These are phyloP conservation scores for Catharus minimus DNA, from an alignment of 2,113 vertebrate genomes.

Conservation along the genomic window DNA sequence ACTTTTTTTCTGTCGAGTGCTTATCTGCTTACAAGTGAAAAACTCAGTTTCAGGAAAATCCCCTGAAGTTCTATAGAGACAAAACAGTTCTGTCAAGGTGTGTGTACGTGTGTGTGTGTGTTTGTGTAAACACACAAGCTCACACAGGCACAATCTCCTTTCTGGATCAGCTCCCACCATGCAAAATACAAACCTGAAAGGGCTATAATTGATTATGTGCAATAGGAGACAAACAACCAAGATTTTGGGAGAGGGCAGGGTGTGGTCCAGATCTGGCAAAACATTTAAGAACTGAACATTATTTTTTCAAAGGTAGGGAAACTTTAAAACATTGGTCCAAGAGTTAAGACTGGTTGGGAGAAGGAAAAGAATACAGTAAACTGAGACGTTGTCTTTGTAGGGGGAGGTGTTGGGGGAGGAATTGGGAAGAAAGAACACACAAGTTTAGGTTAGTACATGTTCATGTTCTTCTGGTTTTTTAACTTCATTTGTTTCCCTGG, in stretches of 20 bases:
- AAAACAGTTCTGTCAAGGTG: background rate
- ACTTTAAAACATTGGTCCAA: slow-evolving; percentile 52
- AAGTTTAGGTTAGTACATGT: slow-evolving; percentile 71
- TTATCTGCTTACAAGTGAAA: background rate
- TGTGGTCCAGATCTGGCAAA: slow-evolving; percentile 63
- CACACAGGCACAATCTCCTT: slow-evolving; percentile 52
- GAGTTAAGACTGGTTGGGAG: slow-evolving; percentile 45
- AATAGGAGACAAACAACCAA: slow-evolving; percentile 54
- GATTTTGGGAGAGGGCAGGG: slow-evolving; percentile 53
- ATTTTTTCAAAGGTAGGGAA: slow-evolving; percentile 65
- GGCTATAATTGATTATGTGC: slow-evolving; percentile 62
- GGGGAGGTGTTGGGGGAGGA: slow-evolving; percentile 42
- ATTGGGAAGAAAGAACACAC: slow-evolving; percentile 60
- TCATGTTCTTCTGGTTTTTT: slow-evolving; percentile 71
- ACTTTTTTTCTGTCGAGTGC: background rate
- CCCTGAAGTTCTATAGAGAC: background rate
- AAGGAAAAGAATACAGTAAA: slow-evolving; percentile 37
- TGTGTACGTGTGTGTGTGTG: background rate
- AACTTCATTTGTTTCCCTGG: slow-evolving; percentile 70
- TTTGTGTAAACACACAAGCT: slow-evolving; percentile 67
- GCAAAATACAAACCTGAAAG: slow-evolving; percentile 63
- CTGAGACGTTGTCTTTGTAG: slow-evolving; percentile 27
- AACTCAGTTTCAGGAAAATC: background rate
- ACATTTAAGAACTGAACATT: slow-evolving; percentile 58
- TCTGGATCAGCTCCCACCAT: slow-evolving; percentile 56